Evolutionary conservation across 64 coral and sea anemone genomes (phyloP).

Genomic region (Pocillopora verrucosa): DNA sequence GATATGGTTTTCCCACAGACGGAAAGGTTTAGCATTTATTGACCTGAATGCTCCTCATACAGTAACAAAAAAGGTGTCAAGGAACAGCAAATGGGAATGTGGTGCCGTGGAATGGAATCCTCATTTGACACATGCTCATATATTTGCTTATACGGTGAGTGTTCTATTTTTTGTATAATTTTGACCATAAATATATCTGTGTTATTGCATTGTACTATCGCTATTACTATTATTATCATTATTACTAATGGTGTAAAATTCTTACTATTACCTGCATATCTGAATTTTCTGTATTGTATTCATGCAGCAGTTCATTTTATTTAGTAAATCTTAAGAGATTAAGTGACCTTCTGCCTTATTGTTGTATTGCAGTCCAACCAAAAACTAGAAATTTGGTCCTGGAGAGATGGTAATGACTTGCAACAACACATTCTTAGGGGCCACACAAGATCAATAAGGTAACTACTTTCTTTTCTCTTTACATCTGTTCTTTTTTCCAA

Average conservation of each 20-base stretch:
- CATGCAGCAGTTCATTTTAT: background rate
- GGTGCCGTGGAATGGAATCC: slow-evolving; percentile 89
- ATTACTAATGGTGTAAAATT: too few species aligned
- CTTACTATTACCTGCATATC: too few species aligned
- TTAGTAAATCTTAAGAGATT: background rate
- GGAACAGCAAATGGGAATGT: slow-evolving; percentile 94
- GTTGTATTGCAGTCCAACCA: slow-evolving; percentile 70
- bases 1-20: slow-evolving; percentile 7
- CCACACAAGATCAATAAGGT: slow-evolving; percentile 88
- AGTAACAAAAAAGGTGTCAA: slow-evolving; percentile 72
- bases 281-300: too few species aligned
- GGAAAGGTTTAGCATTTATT: slow-evolving; percentile 83
- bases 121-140: slow-evolving; percentile 75
- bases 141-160: slow-evolving; percentile 79
- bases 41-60: slow-evolving; percentile 60
- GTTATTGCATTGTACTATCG: background rate
- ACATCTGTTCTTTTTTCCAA: background rate
- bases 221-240: too few species aligned
- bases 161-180: background rate
- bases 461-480: background rate
- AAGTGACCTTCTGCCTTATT: background rate
- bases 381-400: slow-evolving; percentile 84
- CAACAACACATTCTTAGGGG: slow-evolving; percentile 82
- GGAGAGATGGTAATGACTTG: slow-evolving; percentile 72
- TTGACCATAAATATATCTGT: too few species aligned